Conservation (phyloP, 2,113 vertebrate genomes). For the Scopus umbretta region DNA sequence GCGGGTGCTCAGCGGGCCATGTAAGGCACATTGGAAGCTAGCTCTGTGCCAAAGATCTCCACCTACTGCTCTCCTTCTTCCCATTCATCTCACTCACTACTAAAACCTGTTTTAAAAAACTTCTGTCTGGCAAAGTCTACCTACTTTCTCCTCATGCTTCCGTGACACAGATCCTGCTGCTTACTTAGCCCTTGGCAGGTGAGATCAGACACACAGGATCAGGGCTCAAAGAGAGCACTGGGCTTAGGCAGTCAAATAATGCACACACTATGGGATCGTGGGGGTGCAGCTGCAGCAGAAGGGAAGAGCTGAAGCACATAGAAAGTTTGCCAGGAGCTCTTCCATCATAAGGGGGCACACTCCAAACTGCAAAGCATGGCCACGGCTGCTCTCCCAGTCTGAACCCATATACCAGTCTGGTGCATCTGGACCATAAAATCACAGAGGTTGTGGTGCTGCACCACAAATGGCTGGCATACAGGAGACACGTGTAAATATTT, state of each 20-base stretch:
- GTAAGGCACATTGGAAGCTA: neutral
- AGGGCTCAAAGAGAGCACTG: neutral
- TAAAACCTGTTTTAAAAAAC: neutral
- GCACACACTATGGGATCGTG: accelerated
- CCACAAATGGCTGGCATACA: neutral
- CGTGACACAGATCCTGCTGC: neutral
- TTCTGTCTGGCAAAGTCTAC: neutral
- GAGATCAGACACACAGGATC: neutral
- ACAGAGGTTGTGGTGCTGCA: neutral
- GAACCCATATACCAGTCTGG: neutral
- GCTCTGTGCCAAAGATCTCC: neutral
- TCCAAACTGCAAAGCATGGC: neutral
- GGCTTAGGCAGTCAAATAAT: neutral
- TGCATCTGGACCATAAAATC: neutral
- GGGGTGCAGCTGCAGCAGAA: neutral
- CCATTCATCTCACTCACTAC: neutral
- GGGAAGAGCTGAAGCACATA: neutral
- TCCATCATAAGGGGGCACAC: neutral
- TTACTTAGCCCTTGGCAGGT: neutral
- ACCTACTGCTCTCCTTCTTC: neutral
- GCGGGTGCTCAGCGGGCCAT: neutral
- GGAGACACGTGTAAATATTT: neutral
- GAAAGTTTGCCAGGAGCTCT: neutral
- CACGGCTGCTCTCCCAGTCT: neutral
- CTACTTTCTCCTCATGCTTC: neutral